Evolutionary conservation across 2,888 invertebrate genomes (phyloP).

Genomic region (Argyresthia albistria): DNA sequence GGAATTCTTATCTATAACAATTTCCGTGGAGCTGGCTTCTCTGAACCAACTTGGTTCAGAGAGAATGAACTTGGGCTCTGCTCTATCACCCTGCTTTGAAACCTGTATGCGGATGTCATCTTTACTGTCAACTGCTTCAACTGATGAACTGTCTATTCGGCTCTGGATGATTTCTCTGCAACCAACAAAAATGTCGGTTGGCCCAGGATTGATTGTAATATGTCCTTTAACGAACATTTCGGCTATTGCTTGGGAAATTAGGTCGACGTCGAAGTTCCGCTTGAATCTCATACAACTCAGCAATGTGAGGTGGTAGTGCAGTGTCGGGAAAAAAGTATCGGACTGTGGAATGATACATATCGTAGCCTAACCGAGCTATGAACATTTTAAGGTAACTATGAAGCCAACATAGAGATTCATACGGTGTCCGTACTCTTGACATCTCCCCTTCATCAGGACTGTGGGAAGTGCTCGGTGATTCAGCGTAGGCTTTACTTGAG

Average conservation of each 20-base stretch:
- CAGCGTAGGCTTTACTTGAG: neutral
- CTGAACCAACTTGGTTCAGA: conserved; percentile 30
- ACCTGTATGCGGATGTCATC: neutral
- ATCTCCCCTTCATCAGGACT: conserved; percentile 18
- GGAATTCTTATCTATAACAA: conserved; percentile 20
- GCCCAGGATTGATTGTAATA: too few species aligned
- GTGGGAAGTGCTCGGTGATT: neutral
- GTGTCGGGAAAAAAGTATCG: conserved; percentile 31
- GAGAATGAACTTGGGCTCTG: conserved; percentile 26
- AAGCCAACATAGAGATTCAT: conserved; percentile 45
- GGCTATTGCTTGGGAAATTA: too few species aligned
- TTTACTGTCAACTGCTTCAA: neutral
- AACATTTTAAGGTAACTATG: conserved; percentile 42
- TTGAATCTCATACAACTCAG: conserved; percentile 29
- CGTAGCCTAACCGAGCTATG: conserved; percentile 35
- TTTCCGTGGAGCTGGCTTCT: conserved; percentile 29
- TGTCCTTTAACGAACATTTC: too few species aligned
- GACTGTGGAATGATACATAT: conserved; percentile 30
- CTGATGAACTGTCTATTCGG: too few species aligned
- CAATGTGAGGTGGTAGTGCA: conserved; percentile 37
- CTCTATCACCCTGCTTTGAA: neutral
- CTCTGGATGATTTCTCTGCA: too few species aligned
- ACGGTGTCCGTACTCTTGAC: conserved; percentile 30
- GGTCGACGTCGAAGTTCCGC: conserved; percentile 17
- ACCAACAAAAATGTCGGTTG: too few species aligned